Base-by-base conservation (phyloP, 2,888 invertebrate species). In the Nephrotoma flavescens region DNA sequence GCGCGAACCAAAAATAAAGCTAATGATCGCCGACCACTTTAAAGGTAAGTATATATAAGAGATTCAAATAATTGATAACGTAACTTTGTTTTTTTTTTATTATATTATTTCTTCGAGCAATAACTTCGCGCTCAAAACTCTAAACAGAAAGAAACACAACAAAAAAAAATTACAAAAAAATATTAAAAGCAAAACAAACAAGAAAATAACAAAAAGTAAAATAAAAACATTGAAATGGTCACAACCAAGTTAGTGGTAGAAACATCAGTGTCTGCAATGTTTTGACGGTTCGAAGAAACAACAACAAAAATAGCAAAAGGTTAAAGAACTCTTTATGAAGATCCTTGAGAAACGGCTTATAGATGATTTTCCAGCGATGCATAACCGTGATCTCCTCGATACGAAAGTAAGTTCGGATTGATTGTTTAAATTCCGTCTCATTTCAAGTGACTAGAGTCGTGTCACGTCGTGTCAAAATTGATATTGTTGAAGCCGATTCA, bases 281-380 rank as follows among this genome's bases (percentile, higher is more conserved):
- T 88, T 88, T 88, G 88, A 88, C 88, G 88, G 88, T 87, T 71
- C 31, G 31, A 9, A 31, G 71, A 71, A 71, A 71, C 71, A 71
- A 31, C 71, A 71, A 71, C 71, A 71, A 71, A 71, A 71, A 6
- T 19, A 71, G 87, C 86, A 85, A 87, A 87, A 88, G 88, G 88
- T 88, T 88, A 88, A 88, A 88, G 88, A 88, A 88, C 88, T 87
- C 87, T 87, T 87, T 57, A 31, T 45, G 85, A 87, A 86, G 86
- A 88, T 88, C 88, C 88, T 88, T 88, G 88, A 88, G 86, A 87
- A 86, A 85, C 86, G 85, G 44, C 85, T 52, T 85, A 52, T 86
- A 52, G 71, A 42, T 84, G n/a, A 31, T 71, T 71, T 57, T 71
- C 9, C 71, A 71, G 71, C 11, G 71, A 71, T 71, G 9, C 31